Evolutionary conservation across 2,797 vertebrate species (phyloP).

Genomic region (Artibeus lituratus): DNA sequence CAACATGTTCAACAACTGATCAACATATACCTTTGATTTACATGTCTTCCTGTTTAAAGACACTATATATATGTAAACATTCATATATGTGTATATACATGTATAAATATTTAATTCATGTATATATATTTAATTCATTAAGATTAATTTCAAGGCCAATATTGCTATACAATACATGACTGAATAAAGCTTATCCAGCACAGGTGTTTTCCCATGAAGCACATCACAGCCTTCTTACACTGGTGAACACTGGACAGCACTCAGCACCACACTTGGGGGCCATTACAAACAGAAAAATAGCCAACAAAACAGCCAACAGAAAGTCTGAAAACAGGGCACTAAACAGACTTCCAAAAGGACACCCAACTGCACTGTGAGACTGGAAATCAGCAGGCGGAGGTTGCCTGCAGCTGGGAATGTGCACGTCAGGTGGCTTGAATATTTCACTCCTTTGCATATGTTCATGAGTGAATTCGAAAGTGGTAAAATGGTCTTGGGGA

Average conservation of each 20-base stretch:
- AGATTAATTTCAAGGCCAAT: background rate
- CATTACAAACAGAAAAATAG: background rate
- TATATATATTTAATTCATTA: background rate
- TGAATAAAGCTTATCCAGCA: background rate
- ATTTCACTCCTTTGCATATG: background rate
- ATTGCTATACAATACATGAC: background rate
- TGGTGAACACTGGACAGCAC: background rate
- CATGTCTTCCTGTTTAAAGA: background rate
- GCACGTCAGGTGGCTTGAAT: background rate
- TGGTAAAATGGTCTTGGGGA: background rate
- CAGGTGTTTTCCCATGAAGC: background rate
- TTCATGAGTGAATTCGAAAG: background rate
- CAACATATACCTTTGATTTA: background rate
- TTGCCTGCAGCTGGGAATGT: background rate
- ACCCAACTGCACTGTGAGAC: background rate
- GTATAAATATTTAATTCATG: too few species aligned
- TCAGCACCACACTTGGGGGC: background rate
- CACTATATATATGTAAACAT: background rate
- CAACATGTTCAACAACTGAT: background rate
- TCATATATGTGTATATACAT: too few species aligned
- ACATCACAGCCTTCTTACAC: background rate
- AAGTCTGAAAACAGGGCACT: background rate
- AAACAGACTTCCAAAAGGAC: background rate
- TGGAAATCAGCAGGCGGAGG: background rate
- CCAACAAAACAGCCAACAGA: background rate